phyloP scores from a whole-genome alignment of 2,888 invertebrate genomes.

The Drosophila maculinotata region DNA sequence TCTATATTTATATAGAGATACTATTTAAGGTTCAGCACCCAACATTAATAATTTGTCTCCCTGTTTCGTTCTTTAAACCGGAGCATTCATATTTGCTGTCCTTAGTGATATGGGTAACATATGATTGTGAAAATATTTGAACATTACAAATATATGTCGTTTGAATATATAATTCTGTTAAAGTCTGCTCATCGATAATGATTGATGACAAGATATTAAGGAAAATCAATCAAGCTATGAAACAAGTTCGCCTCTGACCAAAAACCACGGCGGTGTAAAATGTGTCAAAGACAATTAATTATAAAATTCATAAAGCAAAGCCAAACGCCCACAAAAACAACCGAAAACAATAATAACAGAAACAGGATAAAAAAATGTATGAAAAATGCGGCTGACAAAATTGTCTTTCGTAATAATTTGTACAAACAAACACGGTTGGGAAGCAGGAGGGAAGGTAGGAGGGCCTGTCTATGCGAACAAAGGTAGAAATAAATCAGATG shows the following conservation, averaged over 20 bases:
- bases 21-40: too few relatives aligned
- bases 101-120: not conserved
- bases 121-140: not conserved
- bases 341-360: constrained; percentile 36
- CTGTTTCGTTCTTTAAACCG: too few relatives aligned
- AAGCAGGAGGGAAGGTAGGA: not conserved
- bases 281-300: constrained; percentile 70
- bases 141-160: constrained; percentile 6
- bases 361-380: constrained; percentile 35
- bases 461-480: constrained; percentile 17
- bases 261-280: constrained; percentile 46
- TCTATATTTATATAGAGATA: too few relatives aligned
- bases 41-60: too few relatives aligned
- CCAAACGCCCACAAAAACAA: constrained; percentile 34
- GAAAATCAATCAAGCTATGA: constrained; percentile 67
- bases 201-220: constrained; percentile 59
- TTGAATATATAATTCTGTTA: constrained; percentile 13
- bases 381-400: constrained; percentile 71
- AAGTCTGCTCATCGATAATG: constrained; percentile 19
- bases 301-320: constrained; percentile 65
- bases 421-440: constrained; percentile 43
- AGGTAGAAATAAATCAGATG: constrained; percentile 54
- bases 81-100: too few relatives aligned
- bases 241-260: constrained; percentile 15
- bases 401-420: constrained; percentile 74